These are phyloP conservation scores for Sinopyrophorus schimmeli DNA, from an alignment of 2,888 invertebrate species.

Conservation along the genomic window DNA sequence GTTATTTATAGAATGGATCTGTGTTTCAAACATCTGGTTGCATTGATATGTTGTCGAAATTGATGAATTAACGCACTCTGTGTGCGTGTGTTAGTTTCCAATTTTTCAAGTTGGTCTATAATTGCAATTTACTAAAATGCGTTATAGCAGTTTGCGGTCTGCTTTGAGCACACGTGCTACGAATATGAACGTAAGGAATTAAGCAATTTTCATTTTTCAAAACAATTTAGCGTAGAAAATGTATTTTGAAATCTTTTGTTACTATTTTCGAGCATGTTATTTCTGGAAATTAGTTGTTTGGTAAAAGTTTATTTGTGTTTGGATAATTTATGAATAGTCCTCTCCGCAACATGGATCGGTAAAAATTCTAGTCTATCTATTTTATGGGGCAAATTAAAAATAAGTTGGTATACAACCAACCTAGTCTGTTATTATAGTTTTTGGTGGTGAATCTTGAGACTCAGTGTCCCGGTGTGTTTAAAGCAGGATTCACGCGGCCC, in stretches of 20 bases:
- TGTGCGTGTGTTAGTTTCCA: no score
- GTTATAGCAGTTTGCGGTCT: no score
- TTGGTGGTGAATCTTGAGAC: slow-evolving; percentile 23
- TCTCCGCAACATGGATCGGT: slow-evolving; percentile 25
- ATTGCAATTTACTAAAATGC: no score
- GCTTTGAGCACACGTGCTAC: no score
- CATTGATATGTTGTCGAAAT: no score
- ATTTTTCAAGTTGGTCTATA: no score
- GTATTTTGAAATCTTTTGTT: slow-evolving; percentile 9
- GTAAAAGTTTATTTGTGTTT: slow-evolving; percentile 31
- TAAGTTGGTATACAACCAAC: slow-evolving; percentile 32
- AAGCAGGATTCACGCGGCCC: slow-evolving; percentile 15
- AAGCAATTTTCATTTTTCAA: no score
- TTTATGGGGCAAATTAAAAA: slow-evolving; percentile 32
- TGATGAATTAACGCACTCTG: no score
- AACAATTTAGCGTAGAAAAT: no score
- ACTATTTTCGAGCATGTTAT: slow-evolving; percentile 9
- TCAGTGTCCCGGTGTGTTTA: slow-evolving; percentile 19
- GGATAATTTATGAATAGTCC: slow-evolving; percentile 27
- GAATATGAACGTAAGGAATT: no score
- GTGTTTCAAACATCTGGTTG: no score
- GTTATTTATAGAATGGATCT: no score
- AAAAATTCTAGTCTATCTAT: slow-evolving; percentile 20
- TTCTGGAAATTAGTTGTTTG: slow-evolving; percentile 13
- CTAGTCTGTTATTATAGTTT: slow-evolving; percentile 27